Percentiles rank a stretch among this genome's conserved stretches.
phyloP scores from a whole-genome alignment of 2,888 invertebrate genomes.

The Hemicrepidius hirtus region DNA sequence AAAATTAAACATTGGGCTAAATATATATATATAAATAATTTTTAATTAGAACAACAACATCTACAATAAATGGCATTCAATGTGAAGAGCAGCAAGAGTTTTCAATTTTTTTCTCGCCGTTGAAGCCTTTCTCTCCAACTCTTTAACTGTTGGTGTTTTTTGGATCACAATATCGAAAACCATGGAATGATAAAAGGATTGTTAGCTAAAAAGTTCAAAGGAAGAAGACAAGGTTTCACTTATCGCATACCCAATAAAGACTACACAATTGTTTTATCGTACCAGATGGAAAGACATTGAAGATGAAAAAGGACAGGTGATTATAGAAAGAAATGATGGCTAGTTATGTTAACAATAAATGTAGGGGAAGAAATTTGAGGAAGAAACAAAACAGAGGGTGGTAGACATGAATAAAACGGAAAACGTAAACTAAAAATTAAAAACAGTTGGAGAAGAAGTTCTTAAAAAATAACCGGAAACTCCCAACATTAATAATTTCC shows the following conservation, averaged over 20 bases:
- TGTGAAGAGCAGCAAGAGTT: too few species aligned
- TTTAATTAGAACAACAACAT: too few species aligned
- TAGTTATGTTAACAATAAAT: constrained; percentile 64
- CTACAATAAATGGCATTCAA: too few species aligned
- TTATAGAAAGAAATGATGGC: constrained; percentile 69
- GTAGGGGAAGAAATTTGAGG: constrained; percentile 69
- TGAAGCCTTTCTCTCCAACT: too few species aligned
- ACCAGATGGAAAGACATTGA: constrained; percentile 83
- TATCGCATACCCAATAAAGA: constrained; percentile 84
- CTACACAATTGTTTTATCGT: constrained; percentile 83
- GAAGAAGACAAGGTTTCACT: constrained; percentile 77
- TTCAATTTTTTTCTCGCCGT: too few species aligned
- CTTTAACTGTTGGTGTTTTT: constrained; percentile 64
- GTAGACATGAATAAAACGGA: too few species aligned
- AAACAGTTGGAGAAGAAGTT: constrained; percentile 73
- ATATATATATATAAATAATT: too few species aligned
- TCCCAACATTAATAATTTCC: constrained; percentile 77
- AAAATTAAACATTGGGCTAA: too few species aligned
- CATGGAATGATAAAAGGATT: constrained; percentile 67
- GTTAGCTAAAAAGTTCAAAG: constrained; percentile 76
- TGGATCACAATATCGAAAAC: constrained; percentile 68
- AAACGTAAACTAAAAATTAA: constrained; percentile 77
- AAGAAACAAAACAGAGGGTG: constrained; percentile 63
- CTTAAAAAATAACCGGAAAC: constrained; percentile 77
- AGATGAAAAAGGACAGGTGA: constrained; percentile 66